Conservation (phyloP, 2,888 invertebrate species). For the Trissoscelio sp. region DNA sequence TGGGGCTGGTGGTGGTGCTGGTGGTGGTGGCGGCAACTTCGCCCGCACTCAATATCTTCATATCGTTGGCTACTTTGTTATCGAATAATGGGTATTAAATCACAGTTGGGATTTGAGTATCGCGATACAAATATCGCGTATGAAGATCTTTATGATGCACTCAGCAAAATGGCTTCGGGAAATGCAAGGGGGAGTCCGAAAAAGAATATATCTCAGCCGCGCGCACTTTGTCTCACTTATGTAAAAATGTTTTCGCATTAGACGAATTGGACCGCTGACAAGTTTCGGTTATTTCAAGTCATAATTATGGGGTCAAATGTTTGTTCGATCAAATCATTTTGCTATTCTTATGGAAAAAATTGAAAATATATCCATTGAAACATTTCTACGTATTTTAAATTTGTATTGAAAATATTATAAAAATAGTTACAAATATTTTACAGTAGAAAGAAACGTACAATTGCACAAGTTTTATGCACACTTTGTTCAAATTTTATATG, state of each 20-base stretch:
- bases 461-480: too few relatives aligned
- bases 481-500: too few relatives aligned
- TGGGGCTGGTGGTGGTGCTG: too few relatives aligned
- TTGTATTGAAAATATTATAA: too few relatives aligned
- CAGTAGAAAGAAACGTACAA: too few relatives aligned
- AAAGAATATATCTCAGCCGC: conserved; percentile 36
- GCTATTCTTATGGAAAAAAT: too few relatives aligned
- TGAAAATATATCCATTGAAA: too few relatives aligned
- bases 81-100: conserved; percentile 69
- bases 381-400: too few relatives aligned
- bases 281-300: conserved; percentile 21
- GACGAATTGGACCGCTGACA: conserved; percentile 28
- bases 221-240: conserved; percentile 52
- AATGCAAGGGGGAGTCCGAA: conserved; percentile 14
- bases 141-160: conserved; percentile 66
- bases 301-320: conserved; percentile 29
- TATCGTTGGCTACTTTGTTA: conserved; percentile 68
- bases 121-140: conserved; percentile 65
- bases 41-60: conserved; percentile 73
- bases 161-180: conserved; percentile 53
- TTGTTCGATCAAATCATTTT: too few relatives aligned
- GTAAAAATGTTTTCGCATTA: conserved; percentile 55
- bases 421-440: too few relatives aligned
- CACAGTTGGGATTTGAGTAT: conserved; percentile 50
- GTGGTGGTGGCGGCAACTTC: conserved; percentile 67